Evolutionary conservation across 1,140 invertebrate species (phyloP).

Genomic region (Spodoptera frugiperda): DNA sequence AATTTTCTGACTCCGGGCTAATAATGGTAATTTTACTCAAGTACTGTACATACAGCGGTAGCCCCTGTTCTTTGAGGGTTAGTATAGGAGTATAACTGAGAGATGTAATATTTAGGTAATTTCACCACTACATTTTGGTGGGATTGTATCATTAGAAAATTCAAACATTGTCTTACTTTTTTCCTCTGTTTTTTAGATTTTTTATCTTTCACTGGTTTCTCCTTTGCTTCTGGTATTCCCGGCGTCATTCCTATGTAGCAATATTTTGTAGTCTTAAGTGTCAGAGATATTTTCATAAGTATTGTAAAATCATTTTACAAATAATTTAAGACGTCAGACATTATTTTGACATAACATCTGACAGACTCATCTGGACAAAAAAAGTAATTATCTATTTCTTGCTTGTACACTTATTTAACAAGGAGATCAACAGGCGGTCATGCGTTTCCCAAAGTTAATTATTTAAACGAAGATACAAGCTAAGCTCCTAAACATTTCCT

Average conservation of each 20-base stretch:
- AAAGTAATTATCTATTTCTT: constrained; percentile 49
- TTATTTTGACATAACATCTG: constrained; percentile 39
- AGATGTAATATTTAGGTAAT: too few species aligned
- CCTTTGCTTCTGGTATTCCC: constrained; percentile 23
- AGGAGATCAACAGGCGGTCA: not conserved
- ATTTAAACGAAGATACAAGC: too few species aligned
- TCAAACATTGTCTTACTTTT: constrained; percentile 30
- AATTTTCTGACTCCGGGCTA: too few species aligned
- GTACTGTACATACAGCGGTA: too few species aligned
- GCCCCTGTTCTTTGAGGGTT: too few species aligned
- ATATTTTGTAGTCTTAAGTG: constrained; percentile 17
- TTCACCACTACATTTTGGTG: too few species aligned
- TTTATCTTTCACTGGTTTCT: constrained; percentile 47
- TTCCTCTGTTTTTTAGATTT: constrained; percentile 48
- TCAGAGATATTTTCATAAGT: constrained; percentile 36
- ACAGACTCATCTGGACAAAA: not conserved
- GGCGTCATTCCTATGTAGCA: constrained; percentile 46
- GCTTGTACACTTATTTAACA: not conserved
- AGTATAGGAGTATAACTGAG: too few species aligned
- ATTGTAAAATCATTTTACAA: constrained; percentile 49
- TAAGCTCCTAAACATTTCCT: too few species aligned
- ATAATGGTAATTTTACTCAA: too few species aligned
- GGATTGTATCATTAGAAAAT: too few species aligned
- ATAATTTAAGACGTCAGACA: constrained; percentile 50
- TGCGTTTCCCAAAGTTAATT: too few species aligned